Percentiles rank a stretch among this genome's conserved stretches.
Evolutionary conservation across 2,888 invertebrate genomes (phyloP).

Genomic region (Hesperia comma): DNA sequence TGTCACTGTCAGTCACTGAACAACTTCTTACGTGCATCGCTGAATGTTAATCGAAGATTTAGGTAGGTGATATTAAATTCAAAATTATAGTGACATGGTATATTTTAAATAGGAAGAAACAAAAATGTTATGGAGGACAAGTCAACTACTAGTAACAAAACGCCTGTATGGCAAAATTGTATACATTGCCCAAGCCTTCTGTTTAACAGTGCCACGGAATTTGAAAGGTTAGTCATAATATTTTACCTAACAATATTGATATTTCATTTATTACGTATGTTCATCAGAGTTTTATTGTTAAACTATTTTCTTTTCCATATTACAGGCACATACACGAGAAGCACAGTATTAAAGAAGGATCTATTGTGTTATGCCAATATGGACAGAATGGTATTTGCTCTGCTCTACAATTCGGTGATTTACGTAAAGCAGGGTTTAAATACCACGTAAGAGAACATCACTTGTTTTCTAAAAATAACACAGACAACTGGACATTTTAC

Average conservation of each 20-base stretch:
- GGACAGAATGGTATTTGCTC: constrained; percentile 94
- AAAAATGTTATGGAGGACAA: constrained; percentile 82
- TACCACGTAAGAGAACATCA: constrained; percentile 91
- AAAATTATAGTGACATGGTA: constrained; percentile 12
- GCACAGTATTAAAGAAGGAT: constrained; percentile 93
- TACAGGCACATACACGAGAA: constrained; percentile 90
- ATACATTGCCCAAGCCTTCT: constrained; percentile 84
- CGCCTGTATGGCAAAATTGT: constrained; percentile 85
- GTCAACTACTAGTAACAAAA: constrained; percentile 59
- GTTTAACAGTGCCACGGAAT: constrained; percentile 83
- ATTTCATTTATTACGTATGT: too few species aligned
- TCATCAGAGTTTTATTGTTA: not conserved
- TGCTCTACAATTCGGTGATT: constrained; percentile 94
- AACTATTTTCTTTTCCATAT: constrained; percentile 41
- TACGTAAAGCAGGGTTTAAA: constrained; percentile 94
- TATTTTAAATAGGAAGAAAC: constrained; percentile 26
- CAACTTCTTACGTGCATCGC: not conserved
- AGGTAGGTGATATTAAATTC: constrained; percentile 10
- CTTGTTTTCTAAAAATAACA: constrained; percentile 64
- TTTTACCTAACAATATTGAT: not conserved
- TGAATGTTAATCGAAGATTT: not conserved
- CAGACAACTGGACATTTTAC: constrained; percentile 92
- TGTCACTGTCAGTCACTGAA: not conserved
- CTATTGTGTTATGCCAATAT: constrained; percentile 93
- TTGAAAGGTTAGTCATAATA: constrained; percentile 79